A percentile compares a stretch with the other conserved stretches of the same genome.
These are phyloP conservation scores for Channa striata DNA, from an alignment of 2,797 vertebrate species.

Conservation along the genomic window DNA sequence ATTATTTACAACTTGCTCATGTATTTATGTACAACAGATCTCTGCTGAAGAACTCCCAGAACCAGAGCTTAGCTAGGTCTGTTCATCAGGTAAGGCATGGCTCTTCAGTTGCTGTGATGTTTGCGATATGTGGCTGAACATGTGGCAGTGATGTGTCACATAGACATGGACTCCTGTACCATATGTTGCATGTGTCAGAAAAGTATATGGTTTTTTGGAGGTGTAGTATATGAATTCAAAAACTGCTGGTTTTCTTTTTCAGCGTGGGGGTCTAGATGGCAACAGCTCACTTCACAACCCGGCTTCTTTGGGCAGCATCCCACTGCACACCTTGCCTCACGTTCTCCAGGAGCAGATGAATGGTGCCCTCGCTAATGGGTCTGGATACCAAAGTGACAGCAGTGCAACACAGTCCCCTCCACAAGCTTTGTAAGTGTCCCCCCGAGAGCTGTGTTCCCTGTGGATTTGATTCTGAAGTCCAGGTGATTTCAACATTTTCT, in stretches of 20 bases:
- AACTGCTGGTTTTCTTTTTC: constrained; percentile 38
- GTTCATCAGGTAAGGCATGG: constrained; percentile 86
- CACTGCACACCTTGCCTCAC: constrained; percentile 90
- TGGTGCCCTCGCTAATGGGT: constrained; percentile 87
- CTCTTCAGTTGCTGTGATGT: background rate
- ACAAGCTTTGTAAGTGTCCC: constrained; percentile 90
- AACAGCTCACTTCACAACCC: constrained; percentile 90
- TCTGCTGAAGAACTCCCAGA: constrained; percentile 93
- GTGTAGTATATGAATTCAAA: constrained; percentile 16
- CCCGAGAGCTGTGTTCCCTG: background rate
- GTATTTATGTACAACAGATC: constrained; percentile 82
- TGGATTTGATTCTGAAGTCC: background rate
- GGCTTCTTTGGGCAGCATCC: constrained; percentile 91
- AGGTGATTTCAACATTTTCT: background rate
- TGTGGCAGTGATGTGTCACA: background rate
- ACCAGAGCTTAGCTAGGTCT: constrained; percentile 87
- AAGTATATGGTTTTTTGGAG: background rate
- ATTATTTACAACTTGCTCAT: constrained; percentile 33
- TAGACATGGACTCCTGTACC: background rate
- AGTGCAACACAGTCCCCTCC: constrained; percentile 95
- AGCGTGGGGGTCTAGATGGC: constrained; percentile 91
- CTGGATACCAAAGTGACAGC: constrained; percentile 95
- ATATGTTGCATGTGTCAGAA: background rate
- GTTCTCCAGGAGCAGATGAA: constrained; percentile 95
- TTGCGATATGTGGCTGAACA: background rate